A percentile compares a stretch with the other conserved stretches of the same genome.
These are phyloP conservation scores for Parus major DNA, from an alignment of 2,113 vertebrate species.

Conservation along the genomic window DNA sequence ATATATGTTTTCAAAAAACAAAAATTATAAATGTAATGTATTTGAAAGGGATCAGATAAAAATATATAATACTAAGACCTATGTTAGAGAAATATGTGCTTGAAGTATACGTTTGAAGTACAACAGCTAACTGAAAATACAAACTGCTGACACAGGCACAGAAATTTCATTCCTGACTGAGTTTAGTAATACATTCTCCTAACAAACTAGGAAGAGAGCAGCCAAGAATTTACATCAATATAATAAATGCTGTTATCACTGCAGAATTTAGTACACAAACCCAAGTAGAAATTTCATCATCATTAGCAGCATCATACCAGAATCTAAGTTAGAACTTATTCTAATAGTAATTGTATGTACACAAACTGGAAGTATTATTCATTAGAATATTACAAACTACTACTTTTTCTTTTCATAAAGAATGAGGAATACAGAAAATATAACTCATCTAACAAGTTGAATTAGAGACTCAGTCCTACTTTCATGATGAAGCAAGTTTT, in stretches of 20 bases:
- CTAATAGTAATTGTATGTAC: background rate
- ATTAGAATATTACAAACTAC: background rate
- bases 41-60: background rate
- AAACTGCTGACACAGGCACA: background rate
- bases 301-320: background rate
- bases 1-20: background rate
- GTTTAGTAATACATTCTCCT: background rate
- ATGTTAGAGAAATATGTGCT: background rate
- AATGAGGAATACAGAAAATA: background rate
- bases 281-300: background rate
- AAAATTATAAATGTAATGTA: background rate
- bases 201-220: background rate
- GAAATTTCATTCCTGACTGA: background rate
- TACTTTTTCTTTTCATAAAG: background rate
- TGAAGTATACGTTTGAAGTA: background rate
- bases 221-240: background rate
- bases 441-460: background rate
- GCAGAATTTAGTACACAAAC: background rate
- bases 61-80: background rate
- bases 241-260: background rate
- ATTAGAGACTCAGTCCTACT: background rate
- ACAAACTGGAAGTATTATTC: background rate
- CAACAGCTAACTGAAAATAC: background rate
- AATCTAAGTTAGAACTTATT: background rate
- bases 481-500: background rate